Evolutionary conservation across 2,113 vertebrate genomes (phyloP), one percentile per base, ranked within the genome.

Genomic region (Cynoglossus semilaevis): DNA sequence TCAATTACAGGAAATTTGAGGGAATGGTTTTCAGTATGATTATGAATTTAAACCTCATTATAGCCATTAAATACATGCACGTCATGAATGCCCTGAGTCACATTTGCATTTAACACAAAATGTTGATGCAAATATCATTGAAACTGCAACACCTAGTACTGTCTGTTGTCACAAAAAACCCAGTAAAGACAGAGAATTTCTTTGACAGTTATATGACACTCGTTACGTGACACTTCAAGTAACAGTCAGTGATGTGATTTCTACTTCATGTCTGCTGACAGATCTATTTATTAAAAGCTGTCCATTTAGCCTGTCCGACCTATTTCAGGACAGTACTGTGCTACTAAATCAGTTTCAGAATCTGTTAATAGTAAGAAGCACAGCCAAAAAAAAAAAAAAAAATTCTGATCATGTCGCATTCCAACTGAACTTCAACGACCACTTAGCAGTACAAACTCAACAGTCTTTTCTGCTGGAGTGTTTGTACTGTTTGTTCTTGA

Each of bases 1-100:
- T 93, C 89, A 88, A 91, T 96, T 96, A 97, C 95, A 96, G 94
- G 93, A 97, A 97, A 94, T 95, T 85, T 2, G 91, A 90, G 89
- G 89, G 88, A 94, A 93, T 82, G 87, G 90, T 89, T 90, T 90
- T 90, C 85, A 86, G 85, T 86, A 90, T 91, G 86, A 94, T 89
- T 93, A 84, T 91, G 87, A 82, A 92, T 89, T 15, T 9, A 51
- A 45, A 36, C 16, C 12, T 71, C 81, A 82, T 65, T 81, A 76
- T 62, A 79, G 55, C 74, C 9, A 67, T 72, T 66, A 74, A 77
- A 61, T 85, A 84, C 75, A 72, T 67, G 65, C 67, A 66, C 67
- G n/a, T 29, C 2, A 29, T 65, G 61, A 73, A 17, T 50, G 36
- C 58, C n/a, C 67, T 35, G 37, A 66, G 68, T 65, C 34, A 41